Conservation (phyloP, 2,797 vertebrate genomes). For the Luscinia luscinia region DNA sequence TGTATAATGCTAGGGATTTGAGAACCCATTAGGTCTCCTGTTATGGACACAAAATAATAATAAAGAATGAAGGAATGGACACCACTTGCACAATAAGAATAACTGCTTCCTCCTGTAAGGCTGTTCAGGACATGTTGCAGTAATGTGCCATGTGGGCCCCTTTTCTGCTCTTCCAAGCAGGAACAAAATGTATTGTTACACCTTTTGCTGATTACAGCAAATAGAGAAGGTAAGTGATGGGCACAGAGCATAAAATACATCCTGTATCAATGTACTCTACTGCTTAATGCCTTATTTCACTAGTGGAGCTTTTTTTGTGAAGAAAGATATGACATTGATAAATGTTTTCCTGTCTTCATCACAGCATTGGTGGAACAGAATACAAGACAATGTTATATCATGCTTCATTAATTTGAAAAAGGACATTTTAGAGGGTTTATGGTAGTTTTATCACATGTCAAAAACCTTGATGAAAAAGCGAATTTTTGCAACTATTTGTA, state of each 20-base stretch:
- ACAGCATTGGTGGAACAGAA: background rate
- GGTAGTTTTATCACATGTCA: background rate
- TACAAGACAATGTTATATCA: background rate
- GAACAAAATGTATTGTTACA: background rate
- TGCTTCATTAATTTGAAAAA: background rate
- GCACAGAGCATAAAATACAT: background rate
- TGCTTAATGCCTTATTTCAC: background rate
- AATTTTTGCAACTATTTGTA: background rate
- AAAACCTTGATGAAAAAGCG: background rate
- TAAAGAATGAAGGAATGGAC: background rate
- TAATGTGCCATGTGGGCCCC: background rate
- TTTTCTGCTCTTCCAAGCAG: slow-evolving; percentile 38
- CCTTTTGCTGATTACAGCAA: background rate
- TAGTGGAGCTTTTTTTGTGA: background rate
- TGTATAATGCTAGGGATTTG: background rate
- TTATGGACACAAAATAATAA: background rate
- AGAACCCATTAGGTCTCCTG: background rate
- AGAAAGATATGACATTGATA: background rate
- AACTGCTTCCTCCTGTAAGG: background rate
- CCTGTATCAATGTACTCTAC: background rate
- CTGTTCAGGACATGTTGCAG: background rate
- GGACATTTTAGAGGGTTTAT: background rate
- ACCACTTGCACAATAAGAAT: background rate
- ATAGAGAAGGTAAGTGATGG: background rate
- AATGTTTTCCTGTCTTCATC: background rate